A percentile compares a stretch with the other conserved stretches of the same genome.
Evolutionary conservation across 2,113 vertebrate genomes (phyloP).

Genomic region (Microtus pennsylvanicus): DNA sequence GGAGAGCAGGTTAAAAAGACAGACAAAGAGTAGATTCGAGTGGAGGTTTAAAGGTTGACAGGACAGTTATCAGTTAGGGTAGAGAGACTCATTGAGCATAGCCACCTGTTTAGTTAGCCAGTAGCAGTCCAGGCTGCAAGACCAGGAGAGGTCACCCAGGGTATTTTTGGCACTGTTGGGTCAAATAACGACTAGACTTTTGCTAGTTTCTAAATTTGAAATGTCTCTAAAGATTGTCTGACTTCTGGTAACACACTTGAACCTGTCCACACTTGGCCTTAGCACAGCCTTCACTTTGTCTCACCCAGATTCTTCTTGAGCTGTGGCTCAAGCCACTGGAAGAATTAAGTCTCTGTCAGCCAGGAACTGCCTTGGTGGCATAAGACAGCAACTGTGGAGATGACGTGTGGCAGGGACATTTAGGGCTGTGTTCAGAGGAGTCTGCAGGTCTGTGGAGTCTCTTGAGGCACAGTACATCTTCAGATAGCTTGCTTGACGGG

Average conservation of each 20-base stretch:
- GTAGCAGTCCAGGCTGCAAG: neutral
- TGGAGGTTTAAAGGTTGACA: neutral
- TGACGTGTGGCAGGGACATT: neutral
- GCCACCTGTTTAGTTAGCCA: neutral
- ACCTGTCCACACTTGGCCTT: neutral
- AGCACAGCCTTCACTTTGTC: constrained; percentile 25
- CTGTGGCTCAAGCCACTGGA: neutral
- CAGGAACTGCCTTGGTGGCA: neutral
- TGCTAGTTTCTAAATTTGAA: constrained; percentile 60
- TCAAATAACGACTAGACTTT: constrained; percentile 10
- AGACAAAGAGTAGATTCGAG: neutral
- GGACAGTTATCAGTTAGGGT: neutral
- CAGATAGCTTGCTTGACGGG: neutral
- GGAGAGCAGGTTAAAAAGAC: neutral
- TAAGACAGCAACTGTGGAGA: neutral
- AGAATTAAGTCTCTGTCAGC: constrained; percentile 52
- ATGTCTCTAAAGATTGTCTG: constrained; percentile 37
- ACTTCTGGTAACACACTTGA: constrained; percentile 1
- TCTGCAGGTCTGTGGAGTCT: neutral
- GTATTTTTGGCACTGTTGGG: constrained; percentile 25
- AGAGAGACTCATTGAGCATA: neutral
- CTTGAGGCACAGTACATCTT: neutral
- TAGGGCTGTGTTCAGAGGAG: neutral
- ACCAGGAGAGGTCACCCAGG: neutral
- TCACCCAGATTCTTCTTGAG: constrained; percentile 27